These are phyloP conservation scores for Cavia aperea DNA, from an alignment of 2,113 vertebrate genomes.

Conservation along the genomic window DNA sequence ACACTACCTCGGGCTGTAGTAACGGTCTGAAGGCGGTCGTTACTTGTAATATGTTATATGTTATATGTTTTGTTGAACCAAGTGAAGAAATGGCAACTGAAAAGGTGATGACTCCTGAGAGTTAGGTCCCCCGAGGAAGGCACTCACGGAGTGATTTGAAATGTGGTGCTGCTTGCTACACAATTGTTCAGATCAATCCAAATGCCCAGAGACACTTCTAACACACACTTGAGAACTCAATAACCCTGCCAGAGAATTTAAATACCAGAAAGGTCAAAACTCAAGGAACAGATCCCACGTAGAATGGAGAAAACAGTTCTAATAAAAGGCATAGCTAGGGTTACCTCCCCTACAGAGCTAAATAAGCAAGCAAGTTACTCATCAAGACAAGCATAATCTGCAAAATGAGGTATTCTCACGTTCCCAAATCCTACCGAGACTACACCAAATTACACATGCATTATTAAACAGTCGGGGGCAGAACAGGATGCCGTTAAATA, in stretches of 20 bases:
- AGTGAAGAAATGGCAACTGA: constrained; percentile 9
- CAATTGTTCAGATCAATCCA: not conserved
- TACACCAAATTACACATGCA: constrained; percentile 60
- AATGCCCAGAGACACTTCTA: constrained; percentile 8
- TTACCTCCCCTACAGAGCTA: constrained; percentile 33
- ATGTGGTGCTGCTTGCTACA: not conserved
- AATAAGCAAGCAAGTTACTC: constrained; percentile 52
- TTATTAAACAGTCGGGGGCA: constrained; percentile 63
- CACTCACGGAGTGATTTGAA: not conserved
- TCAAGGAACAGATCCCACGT: not conserved
- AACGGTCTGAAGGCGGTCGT: not conserved
- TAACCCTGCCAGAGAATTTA: constrained; percentile 19
- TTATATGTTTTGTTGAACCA: not conserved
- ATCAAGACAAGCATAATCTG: constrained; percentile 51
- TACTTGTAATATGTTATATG: not conserved
- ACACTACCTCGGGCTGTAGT: not conserved
- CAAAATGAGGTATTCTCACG: constrained; percentile 52
- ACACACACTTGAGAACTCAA: constrained; percentile 27
- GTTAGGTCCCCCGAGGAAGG: not conserved
- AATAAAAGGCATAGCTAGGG: constrained; percentile 31
- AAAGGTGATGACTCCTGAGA: constrained; percentile 31
- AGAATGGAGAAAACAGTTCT: constrained; percentile 43
- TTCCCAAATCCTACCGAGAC: constrained; percentile 55
- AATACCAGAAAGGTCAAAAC: constrained; percentile 26
- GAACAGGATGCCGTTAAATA: constrained; percentile 56